Conservation (phyloP, 2,113 vertebrate genomes). For the Oncorhynchus masou region DNA sequence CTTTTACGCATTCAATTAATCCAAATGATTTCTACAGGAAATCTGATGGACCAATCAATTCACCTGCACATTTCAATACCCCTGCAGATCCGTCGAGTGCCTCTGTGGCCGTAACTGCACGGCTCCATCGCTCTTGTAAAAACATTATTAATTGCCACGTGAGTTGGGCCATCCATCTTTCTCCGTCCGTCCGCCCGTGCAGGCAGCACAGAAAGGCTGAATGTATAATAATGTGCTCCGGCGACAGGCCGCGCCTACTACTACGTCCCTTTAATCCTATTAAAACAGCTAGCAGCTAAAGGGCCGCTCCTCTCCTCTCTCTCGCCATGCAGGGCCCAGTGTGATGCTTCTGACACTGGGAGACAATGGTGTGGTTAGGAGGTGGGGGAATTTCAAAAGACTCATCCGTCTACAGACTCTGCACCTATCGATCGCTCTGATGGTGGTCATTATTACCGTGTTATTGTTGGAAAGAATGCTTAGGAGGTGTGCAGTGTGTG, state of each 20-base stretch:
- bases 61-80: constrained; percentile 57
- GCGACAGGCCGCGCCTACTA: not conserved
- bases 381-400: not conserved
- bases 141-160: constrained; percentile 59
- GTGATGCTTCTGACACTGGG: no score
- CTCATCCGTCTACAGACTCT: not conserved
- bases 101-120: constrained; percentile 9
- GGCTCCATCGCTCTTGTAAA: constrained; percentile 56
- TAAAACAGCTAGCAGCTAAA: not conserved
- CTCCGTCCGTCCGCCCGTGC: not conserved
- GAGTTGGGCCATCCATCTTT: constrained; percentile 49
- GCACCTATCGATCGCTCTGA: not conserved
- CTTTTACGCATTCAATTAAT: constrained; percentile 54
- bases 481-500: not conserved
- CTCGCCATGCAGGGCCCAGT: not conserved
- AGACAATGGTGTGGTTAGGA: no score
- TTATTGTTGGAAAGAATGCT: not conserved
- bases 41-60: constrained; percentile 56
- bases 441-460: not conserved
- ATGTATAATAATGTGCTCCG: not conserved
- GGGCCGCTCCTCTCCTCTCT: not conserved
- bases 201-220: not conserved
- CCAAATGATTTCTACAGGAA: constrained; percentile 58
- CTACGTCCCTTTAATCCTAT: not conserved
- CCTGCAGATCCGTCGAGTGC: constrained; percentile 28